Evolutionary conservation across 2,797 vertebrate genomes (phyloP).

Genomic region (Esox lucius): DNA sequence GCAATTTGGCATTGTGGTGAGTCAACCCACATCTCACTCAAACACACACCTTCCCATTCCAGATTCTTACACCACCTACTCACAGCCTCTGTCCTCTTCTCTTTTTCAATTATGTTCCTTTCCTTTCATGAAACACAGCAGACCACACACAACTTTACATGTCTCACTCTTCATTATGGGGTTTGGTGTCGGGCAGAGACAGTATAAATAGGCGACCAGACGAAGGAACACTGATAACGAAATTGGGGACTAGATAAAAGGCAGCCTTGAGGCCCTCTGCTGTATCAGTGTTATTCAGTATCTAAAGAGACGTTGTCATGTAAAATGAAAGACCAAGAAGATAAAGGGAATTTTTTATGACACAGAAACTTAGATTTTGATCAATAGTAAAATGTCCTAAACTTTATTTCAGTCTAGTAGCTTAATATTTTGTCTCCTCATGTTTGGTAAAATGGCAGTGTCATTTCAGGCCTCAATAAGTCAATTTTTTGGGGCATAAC

Average conservation of each 20-base stretch:
- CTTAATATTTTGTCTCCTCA: neutral
- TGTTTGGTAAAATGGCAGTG: slow-evolving; percentile 40
- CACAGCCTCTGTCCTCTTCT: neutral
- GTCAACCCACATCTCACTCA: slow-evolving; percentile 60
- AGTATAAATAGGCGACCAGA: neutral
- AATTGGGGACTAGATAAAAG: neutral
- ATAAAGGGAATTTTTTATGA: slow-evolving; percentile 49
- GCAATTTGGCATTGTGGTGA: slow-evolving; percentile 96
- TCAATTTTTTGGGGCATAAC: slow-evolving; percentile 45
- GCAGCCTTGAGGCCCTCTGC: slow-evolving; percentile 39
- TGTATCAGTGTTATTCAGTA: slow-evolving; percentile 53
- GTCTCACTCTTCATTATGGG: neutral
- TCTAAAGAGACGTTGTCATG: slow-evolving; percentile 46
- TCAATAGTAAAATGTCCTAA: slow-evolving; percentile 50
- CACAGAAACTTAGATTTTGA: slow-evolving; percentile 52
- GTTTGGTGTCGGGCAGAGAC: neutral
- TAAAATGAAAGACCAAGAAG: slow-evolving; percentile 51
- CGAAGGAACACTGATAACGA: neutral
- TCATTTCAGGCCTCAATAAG: slow-evolving; percentile 27
- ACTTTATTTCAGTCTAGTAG: slow-evolving; percentile 28
- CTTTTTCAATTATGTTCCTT: neutral
- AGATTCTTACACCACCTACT: neutral
- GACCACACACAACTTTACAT: neutral
- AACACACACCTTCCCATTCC: neutral
- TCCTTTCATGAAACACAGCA: neutral